Conservation (phyloP, 1,140 invertebrate genomes). For the Magallana gigas region DNA sequence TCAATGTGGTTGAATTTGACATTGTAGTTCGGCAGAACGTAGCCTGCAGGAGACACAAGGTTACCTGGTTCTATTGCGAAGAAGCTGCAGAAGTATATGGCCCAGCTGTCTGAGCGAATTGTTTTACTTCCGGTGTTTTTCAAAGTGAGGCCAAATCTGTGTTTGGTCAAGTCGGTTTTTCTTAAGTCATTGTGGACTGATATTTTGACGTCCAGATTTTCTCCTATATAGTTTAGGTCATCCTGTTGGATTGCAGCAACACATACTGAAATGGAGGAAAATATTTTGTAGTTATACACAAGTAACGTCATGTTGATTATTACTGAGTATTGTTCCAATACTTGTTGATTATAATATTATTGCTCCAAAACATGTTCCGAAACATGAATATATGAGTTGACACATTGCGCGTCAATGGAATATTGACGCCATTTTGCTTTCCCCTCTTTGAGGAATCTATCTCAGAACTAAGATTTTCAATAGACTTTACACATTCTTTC, state of each 20-base stretch:
- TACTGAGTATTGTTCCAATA: too few species aligned
- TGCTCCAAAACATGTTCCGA: too few species aligned
- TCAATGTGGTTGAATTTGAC: slow-evolving; percentile 67
- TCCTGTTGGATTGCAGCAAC: background rate
- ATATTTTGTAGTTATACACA: too few species aligned
- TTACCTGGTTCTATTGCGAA: slow-evolving; percentile 59
- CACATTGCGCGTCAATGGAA: too few species aligned
- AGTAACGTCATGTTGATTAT: too few species aligned
- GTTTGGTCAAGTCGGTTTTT: slow-evolving; percentile 46
- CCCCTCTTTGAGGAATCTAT: too few species aligned
- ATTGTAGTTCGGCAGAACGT: slow-evolving; percentile 48
- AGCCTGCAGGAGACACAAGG: slow-evolving; percentile 50
- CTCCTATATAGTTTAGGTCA: slow-evolving; percentile 57
- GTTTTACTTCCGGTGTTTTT: slow-evolving; percentile 59
- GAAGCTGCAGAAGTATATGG: slow-evolving; percentile 65
- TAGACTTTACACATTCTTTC: too few species aligned
- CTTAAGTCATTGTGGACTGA: slow-evolving; percentile 66
- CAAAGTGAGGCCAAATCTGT: slow-evolving; percentile 55
- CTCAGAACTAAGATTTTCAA: too few species aligned
- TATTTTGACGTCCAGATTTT: slow-evolving; percentile 56
- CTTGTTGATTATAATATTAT: too few species aligned
- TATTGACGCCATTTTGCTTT: too few species aligned
- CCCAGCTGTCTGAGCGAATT: slow-evolving; percentile 64
- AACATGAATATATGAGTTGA: too few species aligned
- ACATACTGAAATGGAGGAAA: background rate